Conservation (phyloP, 1,140 invertebrate species). For the Portunus trituberculatus region DNA sequence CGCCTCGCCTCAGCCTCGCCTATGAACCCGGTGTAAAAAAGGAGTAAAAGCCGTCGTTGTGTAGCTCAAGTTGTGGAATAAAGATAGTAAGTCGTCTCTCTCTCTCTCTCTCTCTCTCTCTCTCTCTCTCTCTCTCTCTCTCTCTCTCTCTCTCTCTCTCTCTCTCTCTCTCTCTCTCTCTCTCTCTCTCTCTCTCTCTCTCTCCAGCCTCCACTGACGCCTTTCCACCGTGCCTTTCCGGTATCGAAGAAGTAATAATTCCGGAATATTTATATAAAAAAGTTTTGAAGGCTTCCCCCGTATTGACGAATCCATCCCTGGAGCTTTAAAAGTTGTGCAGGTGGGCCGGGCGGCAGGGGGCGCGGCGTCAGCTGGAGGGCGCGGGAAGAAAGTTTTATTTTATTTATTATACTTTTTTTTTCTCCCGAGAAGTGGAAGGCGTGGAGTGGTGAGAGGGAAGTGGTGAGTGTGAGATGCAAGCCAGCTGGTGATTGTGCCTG, state of each 20-base stretch:
- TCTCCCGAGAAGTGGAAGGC: background rate
- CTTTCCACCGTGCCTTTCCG: background rate
- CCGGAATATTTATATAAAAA: background rate
- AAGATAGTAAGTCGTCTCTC: background rate
- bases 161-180: constrained; percentile 39
- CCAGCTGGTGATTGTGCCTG: background rate
- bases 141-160: constrained; percentile 44
- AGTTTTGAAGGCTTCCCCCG: background rate
- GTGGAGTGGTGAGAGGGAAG: background rate
- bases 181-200: constrained; percentile 36
- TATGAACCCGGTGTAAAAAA: no score
- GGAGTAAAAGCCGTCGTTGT: background rate
- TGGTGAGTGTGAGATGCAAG: background rate
- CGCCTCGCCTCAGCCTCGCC: no score
- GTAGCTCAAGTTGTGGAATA: background rate
- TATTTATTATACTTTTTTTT: background rate
- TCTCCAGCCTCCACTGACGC: background rate
- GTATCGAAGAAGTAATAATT: constrained; percentile 4
- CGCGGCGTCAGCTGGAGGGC: background rate
- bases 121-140: constrained; percentile 11
- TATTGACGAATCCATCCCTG: background rate
- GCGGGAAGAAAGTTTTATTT: background rate
- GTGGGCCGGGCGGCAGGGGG: background rate
- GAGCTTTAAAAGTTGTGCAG: constrained; percentile 11
- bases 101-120: constrained; percentile 47